These are phyloP conservation scores for Hycleus phaleratus DNA, from an alignment of 1,140 invertebrate species.

Conservation along the genomic window DNA sequence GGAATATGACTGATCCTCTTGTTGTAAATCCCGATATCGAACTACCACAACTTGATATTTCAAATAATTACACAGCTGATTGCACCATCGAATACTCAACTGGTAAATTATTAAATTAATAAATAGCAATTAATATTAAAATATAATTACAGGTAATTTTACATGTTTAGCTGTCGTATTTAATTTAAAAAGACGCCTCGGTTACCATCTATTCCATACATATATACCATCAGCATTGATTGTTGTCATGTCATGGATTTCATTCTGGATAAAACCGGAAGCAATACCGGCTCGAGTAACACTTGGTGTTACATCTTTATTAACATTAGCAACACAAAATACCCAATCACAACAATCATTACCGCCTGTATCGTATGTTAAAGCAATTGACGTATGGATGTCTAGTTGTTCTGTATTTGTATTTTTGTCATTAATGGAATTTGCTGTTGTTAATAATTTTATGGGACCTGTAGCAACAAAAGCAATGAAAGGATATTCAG, in stretches of 20 bases:
- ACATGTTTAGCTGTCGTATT: slow-evolving; percentile 81
- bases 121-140: background rate
- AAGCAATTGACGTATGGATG: slow-evolving; percentile 92
- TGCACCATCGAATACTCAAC: slow-evolving; percentile 85
- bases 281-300: slow-evolving; percentile 77
- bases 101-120: slow-evolving; percentile 43
- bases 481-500: slow-evolving; percentile 83
- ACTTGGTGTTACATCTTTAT: slow-evolving; percentile 72
- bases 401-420: slow-evolving; percentile 88
- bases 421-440: slow-evolving; percentile 87
- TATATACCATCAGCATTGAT: slow-evolving; percentile 85
- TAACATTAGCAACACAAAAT: slow-evolving; percentile 83
- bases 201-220: slow-evolving; percentile 84
- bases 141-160: slow-evolving; percentile 61
- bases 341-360: slow-evolving; percentile 85
- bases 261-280: slow-evolving; percentile 89
- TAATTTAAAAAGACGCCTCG: slow-evolving; percentile 70
- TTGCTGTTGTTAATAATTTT: slow-evolving; percentile 86
- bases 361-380: slow-evolving; percentile 83
- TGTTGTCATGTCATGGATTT: slow-evolving; percentile 90
- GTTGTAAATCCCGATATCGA: slow-evolving; percentile 82
- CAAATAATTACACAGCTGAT: slow-evolving; percentile 79
- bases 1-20: slow-evolving; percentile 80
- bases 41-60: slow-evolving; percentile 77
- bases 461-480: slow-evolving; percentile 83